Evolutionary conservation across 1,140 invertebrate species (phyloP).

Genomic region (Dendroctonus ponderosae): DNA sequence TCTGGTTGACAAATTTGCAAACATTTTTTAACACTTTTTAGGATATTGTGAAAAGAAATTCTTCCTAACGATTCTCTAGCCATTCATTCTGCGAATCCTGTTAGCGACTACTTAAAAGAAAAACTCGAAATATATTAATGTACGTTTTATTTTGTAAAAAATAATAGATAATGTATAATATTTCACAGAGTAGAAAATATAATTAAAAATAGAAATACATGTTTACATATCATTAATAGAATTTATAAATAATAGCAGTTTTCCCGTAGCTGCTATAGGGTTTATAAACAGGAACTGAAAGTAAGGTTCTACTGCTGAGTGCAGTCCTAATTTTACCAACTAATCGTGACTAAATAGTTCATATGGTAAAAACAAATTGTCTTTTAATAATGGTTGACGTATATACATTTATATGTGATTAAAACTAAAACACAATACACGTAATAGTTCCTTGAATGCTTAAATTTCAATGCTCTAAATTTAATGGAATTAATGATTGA

Average conservation of each 20-base stretch:
- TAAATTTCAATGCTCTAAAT: not conserved
- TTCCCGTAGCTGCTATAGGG: constrained; percentile 36
- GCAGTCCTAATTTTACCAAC: not conserved
- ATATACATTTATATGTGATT: constrained; percentile 7
- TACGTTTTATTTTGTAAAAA: constrained; percentile 48
- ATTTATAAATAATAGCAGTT: constrained; percentile 34
- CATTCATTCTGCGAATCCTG: too few relatives aligned
- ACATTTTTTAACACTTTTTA: too few relatives aligned
- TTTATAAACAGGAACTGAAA: constrained; percentile 43
- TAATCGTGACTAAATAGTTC: constrained; percentile 13
- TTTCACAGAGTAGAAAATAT: constrained; percentile 48
- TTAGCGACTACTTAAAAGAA: not conserved
- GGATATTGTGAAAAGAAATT: too few relatives aligned
- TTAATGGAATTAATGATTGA: constrained; percentile 1
- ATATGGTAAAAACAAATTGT: constrained; percentile 13
- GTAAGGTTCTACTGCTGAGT: constrained; percentile 32
- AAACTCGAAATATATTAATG: constrained; percentile 12
- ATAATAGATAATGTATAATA: constrained; percentile 49
- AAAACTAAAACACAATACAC: constrained; percentile 11
- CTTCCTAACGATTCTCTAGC: too few relatives aligned
- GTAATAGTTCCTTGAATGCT: constrained; percentile 7
- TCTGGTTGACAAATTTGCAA: too few relatives aligned
- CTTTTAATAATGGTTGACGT: constrained; percentile 12
- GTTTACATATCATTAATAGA: constrained; percentile 34
- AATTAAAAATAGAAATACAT: constrained; percentile 49